Percentiles rank a stretch among this genome's conserved stretches.
phyloP scores from a whole-genome alignment of 2,888 invertebrate species.

The Meandrusa payeni region DNA sequence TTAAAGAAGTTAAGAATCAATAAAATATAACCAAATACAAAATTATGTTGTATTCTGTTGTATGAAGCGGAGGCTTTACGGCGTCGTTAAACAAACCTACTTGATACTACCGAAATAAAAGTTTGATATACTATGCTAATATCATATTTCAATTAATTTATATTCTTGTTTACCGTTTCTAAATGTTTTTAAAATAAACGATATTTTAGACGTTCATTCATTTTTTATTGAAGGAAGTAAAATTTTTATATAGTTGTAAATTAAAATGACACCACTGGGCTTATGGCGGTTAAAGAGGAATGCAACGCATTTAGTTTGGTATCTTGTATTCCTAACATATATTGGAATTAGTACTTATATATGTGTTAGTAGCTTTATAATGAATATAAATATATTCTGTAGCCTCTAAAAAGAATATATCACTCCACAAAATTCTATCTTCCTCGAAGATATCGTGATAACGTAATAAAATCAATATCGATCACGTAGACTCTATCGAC shows the following conservation, averaged over 20 bases:
- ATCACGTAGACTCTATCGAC: no score
- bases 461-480: no score
- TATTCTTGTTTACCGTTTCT: slow-evolving; percentile 16
- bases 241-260: slow-evolving; percentile 10
- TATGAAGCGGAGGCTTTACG: slow-evolving; percentile 1
- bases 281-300: not conserved
- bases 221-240: slow-evolving; percentile 14
- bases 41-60: slow-evolving; percentile 9
- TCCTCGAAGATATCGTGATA: no score
- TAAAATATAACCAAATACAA: slow-evolving; percentile 1
- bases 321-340: no score
- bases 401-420: no score
- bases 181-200: slow-evolving; percentile 10
- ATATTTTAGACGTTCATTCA: slow-evolving; percentile 2
- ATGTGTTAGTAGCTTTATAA: no score
- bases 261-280: slow-evolving; percentile 6
- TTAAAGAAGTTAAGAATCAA: slow-evolving; percentile 7
- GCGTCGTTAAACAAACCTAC: slow-evolving; percentile 15
- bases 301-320: no score
- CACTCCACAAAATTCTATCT: no score
- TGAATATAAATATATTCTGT: no score
- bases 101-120: slow-evolving; percentile 12
- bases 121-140: slow-evolving; percentile 13
- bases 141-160: slow-evolving; percentile 25
- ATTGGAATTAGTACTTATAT: no score